Evolutionary conservation across 2,113 vertebrate genomes (phyloP).

Genomic region (Chionis minor): DNA sequence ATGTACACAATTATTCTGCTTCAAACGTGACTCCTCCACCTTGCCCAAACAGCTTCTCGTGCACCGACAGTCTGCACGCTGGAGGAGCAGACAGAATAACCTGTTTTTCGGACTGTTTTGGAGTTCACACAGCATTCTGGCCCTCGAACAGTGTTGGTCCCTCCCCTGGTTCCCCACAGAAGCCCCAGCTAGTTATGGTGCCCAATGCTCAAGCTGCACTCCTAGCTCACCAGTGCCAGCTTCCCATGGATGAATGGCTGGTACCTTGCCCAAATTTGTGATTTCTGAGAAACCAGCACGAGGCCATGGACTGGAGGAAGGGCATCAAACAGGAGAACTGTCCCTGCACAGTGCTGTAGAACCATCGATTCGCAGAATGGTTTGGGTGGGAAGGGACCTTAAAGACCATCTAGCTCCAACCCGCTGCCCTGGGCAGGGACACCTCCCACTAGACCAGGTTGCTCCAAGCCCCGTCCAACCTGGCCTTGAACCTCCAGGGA

Average conservation of each 20-base stretch:
- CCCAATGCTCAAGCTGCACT: not conserved
- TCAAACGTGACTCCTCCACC: not conserved
- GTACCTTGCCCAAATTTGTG: not conserved
- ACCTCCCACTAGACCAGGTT: no score
- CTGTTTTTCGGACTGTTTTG: not conserved
- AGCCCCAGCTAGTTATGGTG: not conserved
- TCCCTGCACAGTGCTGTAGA: not conserved
- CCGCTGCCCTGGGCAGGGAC: no score
- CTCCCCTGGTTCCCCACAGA: accelerated
- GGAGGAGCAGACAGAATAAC: not conserved
- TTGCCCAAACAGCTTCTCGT: not conserved
- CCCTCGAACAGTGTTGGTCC: no score
- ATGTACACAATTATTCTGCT: not conserved
- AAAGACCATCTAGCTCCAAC: no score
- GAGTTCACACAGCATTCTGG: not conserved
- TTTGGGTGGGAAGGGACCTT: no score
- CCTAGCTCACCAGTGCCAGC: not conserved
- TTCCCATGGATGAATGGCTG: not conserved
- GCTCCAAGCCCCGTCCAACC: no score
- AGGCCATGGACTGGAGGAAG: not conserved
- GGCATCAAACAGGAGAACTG: no score
- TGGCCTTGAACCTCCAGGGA: no score
- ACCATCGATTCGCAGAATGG: no score
- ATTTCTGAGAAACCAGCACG: not conserved
- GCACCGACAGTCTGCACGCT: not conserved